Conservation (phyloP, 2,888 invertebrate species). For the Cephus sareptanus region DNA sequence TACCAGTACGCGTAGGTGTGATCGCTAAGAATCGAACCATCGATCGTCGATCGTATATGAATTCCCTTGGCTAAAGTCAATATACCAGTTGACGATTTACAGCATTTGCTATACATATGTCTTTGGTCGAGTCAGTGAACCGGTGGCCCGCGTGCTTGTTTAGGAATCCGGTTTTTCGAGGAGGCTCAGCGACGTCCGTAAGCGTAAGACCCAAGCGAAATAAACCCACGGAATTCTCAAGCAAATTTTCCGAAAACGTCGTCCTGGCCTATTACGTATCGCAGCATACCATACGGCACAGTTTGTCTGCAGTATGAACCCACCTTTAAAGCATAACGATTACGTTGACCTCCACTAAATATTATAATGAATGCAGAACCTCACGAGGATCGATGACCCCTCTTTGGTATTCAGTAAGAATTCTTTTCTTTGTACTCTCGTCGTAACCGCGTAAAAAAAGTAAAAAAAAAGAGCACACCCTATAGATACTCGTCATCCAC, state of each 20-base stretch:
- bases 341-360: not conserved
- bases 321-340: not conserved
- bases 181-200: not conserved
- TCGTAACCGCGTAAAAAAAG: not conserved
- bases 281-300: not conserved
- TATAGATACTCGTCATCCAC: not conserved
- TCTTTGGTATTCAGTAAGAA: not conserved
- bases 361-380: not conserved
- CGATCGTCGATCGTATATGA: not conserved
- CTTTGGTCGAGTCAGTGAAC: not conserved
- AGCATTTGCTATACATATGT: not conserved
- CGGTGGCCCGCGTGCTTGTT: not conserved
- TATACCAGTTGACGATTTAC: not conserved
- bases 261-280: not conserved
- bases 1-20: not conserved
- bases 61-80: not conserved
- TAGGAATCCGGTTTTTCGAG: not conserved
- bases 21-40: not conserved
- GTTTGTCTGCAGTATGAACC: not conserved
- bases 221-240: not conserved
- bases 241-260: not conserved
- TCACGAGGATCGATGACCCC: not conserved
- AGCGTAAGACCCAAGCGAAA: not conserved
- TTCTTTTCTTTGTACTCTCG: not conserved
- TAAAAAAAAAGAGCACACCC: not conserved